phyloP scores from a whole-genome alignment of 1,140 invertebrate genomes.

The Rhagoletis zephyria region DNA sequence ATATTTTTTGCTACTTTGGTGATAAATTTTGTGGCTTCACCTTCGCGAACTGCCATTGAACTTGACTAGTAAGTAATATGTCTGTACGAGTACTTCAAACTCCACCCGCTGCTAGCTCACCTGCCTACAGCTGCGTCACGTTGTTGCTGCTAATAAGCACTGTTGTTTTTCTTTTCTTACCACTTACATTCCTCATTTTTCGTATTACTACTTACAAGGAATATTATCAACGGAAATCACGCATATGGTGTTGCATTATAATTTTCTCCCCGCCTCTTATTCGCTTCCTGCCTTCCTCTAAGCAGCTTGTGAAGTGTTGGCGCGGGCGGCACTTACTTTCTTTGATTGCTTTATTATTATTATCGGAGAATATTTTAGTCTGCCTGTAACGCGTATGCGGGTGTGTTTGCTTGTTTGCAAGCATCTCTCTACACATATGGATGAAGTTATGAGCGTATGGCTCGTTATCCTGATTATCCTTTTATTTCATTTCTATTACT shows the following conservation, averaged over 20 bases:
- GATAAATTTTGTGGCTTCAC: slow-evolving; percentile 20
- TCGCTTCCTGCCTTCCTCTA: background rate
- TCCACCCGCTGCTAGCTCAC: background rate
- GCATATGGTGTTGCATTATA: slow-evolving; percentile 55
- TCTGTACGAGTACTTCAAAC: background rate
- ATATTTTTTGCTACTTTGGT: background rate
- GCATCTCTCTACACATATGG: slow-evolving; percentile 56
- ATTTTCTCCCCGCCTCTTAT: background rate
- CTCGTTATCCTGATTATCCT: slow-evolving; percentile 57
- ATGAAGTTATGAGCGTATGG: slow-evolving; percentile 64
- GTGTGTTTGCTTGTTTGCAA: background rate
- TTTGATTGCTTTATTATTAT: slow-evolving; percentile 56
- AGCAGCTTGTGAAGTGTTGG: background rate
- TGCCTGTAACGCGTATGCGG: background rate
- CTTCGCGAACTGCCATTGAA: slow-evolving; percentile 27
- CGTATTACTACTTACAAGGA: background rate
- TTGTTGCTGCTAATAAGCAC: background rate
- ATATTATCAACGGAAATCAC: slow-evolving; percentile 38
- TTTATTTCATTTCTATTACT: slow-evolving; percentile 50
- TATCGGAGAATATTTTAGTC: background rate
- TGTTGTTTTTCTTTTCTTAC: background rate
- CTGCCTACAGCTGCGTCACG: slow-evolving; percentile 6
- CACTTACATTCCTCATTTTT: background rate
- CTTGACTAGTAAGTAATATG: background rate
- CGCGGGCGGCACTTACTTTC: background rate